Base-by-base conservation (phyloP, 1,140 invertebrate genomes). In the Drosophila serrata region DNA sequence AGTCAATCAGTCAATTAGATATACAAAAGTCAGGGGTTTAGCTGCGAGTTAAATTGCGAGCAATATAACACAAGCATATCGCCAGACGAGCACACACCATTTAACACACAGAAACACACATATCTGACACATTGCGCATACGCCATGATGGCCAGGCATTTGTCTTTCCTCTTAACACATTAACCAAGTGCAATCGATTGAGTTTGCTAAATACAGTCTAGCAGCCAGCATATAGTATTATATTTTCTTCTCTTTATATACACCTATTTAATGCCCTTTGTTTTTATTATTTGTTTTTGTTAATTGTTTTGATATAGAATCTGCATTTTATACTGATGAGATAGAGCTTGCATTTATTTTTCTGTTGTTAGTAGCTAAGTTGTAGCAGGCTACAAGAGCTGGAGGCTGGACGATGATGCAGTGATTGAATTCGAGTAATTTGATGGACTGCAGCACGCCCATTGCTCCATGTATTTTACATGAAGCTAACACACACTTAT, bases 81-180 rank as follows among this genome's bases (percentile, higher is more conserved):
- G 27, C 31, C 24, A 51, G 43, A 59, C 12, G 39, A 48, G 19
- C 43, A 68, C 45, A 65, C 64, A 35, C 35, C 49, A 76, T 35
- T 75, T 65, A 67, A 58, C 24, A 73, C 53, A 42, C 24, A 19
- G 57, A 31, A 35, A 22, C 11, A 53, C 19, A 55, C 24, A 24
- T 2, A 46, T 29, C 9, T 17, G 42, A 39, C 59, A 74, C 35
- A 64, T 80, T 51, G 64, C 61, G 46, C 70, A 81, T 81, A 76
- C 72, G 79, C 56, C 64, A 35, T 19, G 79, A 63, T 51, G 39
- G 29, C 27, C 31, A 40, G 53, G 39, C 40, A 12, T 72, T 72
- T 72, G 69, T 59, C 57, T 59, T 49, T 72, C 42, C 43, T 59
- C 67, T 73, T 73, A 73, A 72, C 69, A 72, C 69, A 72, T 72